Base-by-base conservation (phyloP, 2,888 invertebrate species). In the Apocheima hispidaria region DNA sequence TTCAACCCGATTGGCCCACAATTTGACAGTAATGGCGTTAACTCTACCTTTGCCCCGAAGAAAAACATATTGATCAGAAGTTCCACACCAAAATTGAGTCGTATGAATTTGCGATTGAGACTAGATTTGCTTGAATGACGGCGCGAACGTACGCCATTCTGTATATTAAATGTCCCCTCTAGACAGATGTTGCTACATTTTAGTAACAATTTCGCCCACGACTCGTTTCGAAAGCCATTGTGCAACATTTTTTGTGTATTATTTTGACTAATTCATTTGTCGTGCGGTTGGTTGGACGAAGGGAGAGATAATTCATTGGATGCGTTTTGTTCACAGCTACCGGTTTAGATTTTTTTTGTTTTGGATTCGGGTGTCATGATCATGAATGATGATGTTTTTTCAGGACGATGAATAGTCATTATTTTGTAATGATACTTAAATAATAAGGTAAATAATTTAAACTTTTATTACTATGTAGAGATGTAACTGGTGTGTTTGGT, bases 1-100 rank as follows among this genome's bases (percentile, higher is more conserved):
- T 78, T 65, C 72, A 62, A 78, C 75, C 82, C 84, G 89, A 92
- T 92, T 92, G 92, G 92, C 92, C 74, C 70, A 84, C 88, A 87
- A 86, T 89, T 90, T 91, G 90, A 91, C 90, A 92, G 86, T 90
- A 91, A 92, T 92, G 92, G 92, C 91, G 92, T 92, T 91, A 91
- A 88, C 84, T 85, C 78, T 65, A 78, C 70, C 65, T 68, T 58
- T 53, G 56, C 56, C 46, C 54, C 35, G 52, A 59, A 7, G 66
- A 80, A 81, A 46, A 72, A 59, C 53, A 35, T 58, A 55, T 38
- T 10, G 4, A 4, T 14, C 36, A 36, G n/a, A 33, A 33, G n/a
- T 33, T 9, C 21, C 16, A 51, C 33, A 7, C 2, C 59, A 28
- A 60, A 28, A 40, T 26, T 70, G 73, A 63, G 0, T 0, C 0